phyloP scores from a whole-genome alignment of 2,888 invertebrate genomes.

The Smittia aterrima region DNA sequence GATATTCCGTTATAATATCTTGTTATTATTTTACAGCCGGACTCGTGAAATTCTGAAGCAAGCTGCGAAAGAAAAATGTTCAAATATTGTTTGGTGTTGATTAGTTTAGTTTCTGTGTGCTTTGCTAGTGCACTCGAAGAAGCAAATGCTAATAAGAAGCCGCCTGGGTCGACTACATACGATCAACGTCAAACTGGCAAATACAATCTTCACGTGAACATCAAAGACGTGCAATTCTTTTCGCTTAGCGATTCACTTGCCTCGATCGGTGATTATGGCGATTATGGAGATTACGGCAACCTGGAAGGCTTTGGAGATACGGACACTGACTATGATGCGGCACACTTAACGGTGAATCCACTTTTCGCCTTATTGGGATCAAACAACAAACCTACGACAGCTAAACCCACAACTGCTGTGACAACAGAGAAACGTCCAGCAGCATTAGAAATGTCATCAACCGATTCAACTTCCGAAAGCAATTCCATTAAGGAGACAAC shows the following conservation, averaged over 20 bases:
- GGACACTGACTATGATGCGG: neutral
- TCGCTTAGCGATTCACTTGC: neutral
- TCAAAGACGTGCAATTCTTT: slow-evolving; percentile 63
- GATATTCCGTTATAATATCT: neutral
- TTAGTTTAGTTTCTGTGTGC: neutral
- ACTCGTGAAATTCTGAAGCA: no score
- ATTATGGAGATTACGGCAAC: slow-evolving; percentile 11
- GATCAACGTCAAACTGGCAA: slow-evolving; percentile 79
- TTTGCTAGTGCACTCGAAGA: neutral
- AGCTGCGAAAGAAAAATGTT: neutral
- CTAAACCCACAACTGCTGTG: neutral
- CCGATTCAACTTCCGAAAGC: neutral
- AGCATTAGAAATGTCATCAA: neutral
- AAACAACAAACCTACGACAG: slow-evolving; percentile 13
- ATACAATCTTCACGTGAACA: slow-evolving; percentile 73
- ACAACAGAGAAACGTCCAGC: neutral
- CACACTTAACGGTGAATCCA: slow-evolving; percentile 32
- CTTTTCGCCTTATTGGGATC: slow-evolving; percentile 31
- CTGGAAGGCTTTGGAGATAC: neutral
- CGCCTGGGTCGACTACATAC: slow-evolving; percentile 48
- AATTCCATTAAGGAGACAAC: neutral
- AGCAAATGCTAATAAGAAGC: slow-evolving; percentile 14
- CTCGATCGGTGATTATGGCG: slow-evolving; percentile 9
- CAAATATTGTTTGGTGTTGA: neutral
- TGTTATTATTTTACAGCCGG: neutral